Evolutionary conservation across 2,113 vertebrate species (phyloP), one percentile per base, ranked within the genome.

Genomic region (Phylloscopus whistleri): DNA sequence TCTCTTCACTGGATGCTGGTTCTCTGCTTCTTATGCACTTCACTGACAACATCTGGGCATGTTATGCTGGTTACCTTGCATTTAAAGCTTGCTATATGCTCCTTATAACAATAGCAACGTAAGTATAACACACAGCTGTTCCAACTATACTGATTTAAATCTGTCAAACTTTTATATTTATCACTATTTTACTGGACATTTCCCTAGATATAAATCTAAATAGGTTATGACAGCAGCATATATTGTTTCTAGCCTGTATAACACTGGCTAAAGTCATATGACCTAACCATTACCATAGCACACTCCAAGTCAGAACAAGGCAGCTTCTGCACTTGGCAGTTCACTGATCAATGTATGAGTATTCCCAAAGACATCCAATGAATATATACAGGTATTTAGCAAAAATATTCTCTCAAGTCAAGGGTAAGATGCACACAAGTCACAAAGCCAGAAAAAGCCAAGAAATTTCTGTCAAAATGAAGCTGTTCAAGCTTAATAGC

Each of bases 71-170:
- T 37, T 99, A 99, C 60, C 37, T 99, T 28, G 23, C 97, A 31
- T 99, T 99, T 96, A 99, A 99, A 92, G 97, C 98, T 46, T 97
- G 98, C 58, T 99, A 99, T 73, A 99, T 99, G 98, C 94, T 98
- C 56, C 98, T 99, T 35, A 99, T 99, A 95, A 99, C 99, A 74
- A 99, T 99, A 89, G 98, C 99, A 53, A 99, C 98, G 99, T 99
- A 98, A 98, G 99, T 98, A 95, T 68, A 44, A 60, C 6, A 48
- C 16, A 30, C 13, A 63, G n/a, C 12, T 63, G 8, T 37, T 90
- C 48, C 26, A 67, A 51, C 7, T 48, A 37, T 56, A 48, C 10
- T 30, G 6, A 83, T 83, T 46, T 80, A 53, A 28, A 63, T 77
- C 28, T 19, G 2, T 8, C 20, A 58, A 8, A 10, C 22, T 46